phyloP scores from a whole-genome alignment of 92 coral and sea anemone species.

The Zoanthus sansibaricus region DNA sequence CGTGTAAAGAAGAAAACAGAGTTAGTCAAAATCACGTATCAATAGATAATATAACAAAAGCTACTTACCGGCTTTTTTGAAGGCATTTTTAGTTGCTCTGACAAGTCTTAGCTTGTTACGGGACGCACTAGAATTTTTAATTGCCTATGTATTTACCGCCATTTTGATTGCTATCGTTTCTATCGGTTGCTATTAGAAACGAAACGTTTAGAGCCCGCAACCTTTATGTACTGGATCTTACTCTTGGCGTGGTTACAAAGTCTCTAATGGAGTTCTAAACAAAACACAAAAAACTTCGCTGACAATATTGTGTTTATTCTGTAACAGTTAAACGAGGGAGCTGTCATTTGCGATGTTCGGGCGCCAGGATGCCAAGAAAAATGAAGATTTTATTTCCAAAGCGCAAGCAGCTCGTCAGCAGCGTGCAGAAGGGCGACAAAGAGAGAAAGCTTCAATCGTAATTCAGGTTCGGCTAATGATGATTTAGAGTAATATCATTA shows the following conservation, averaged over 20 bases:
- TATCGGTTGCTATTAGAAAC: conserved; percentile 80
- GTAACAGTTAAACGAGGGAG: background rate
- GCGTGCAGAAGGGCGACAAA: conserved; percentile 85
- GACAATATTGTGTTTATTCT: background rate
- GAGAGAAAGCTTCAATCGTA: conserved; percentile 86
- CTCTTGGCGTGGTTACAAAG: conserved; percentile 64
- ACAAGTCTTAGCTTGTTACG: background rate
- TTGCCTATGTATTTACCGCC: conserved; percentile 56
- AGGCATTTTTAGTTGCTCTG: conserved; percentile 65
- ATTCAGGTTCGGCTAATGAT: conserved; percentile 72
- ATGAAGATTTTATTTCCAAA: conserved; percentile 81
- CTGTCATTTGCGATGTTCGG: conserved; percentile 71
- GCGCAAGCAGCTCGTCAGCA: conserved; percentile 97
- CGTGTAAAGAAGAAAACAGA: background rate
- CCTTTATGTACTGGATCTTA: background rate
- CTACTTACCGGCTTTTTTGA: conserved; percentile 62
- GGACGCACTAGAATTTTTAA: conserved; percentile 7
- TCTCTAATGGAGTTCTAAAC: background rate
- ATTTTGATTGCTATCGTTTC: conserved; percentile 89
- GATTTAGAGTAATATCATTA: too few species aligned
- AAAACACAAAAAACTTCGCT: background rate
- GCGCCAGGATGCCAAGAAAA: conserved; percentile 65
- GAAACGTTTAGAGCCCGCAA: conserved; percentile 61
- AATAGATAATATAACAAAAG: background rate
- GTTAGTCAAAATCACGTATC: background rate